Evolutionary conservation across 2,797 vertebrate genomes (phyloP).

Genomic region (Geotrypetes seraphini): DNA sequence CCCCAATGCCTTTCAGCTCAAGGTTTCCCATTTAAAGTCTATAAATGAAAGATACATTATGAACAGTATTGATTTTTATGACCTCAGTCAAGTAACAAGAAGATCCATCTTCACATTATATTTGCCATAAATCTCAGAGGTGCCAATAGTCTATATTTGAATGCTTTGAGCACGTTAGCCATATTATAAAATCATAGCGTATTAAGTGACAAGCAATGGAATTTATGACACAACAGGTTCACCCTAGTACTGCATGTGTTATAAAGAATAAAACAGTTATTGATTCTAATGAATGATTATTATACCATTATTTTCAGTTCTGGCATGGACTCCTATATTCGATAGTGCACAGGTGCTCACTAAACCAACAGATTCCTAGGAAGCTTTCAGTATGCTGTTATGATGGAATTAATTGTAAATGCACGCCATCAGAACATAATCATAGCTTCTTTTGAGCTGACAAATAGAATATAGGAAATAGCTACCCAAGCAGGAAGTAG

Average conservation of each 20-base stretch:
- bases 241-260: constrained; percentile 23
- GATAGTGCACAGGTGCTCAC: constrained; percentile 17
- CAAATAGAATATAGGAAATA: too few species aligned
- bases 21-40: constrained; percentile 8
- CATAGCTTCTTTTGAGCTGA: too few species aligned
- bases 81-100: constrained; percentile 24
- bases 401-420: constrained; percentile 29
- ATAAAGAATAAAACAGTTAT: constrained; percentile 46
- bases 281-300: constrained; percentile 45
- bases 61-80: constrained; percentile 35
- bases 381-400: constrained; percentile 19
- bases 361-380: constrained; percentile 8
- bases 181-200: constrained; percentile 37
- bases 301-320: constrained; percentile 26
- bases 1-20: too few species aligned
- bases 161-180: constrained; percentile 37
- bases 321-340: constrained; percentile 13
- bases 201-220: constrained; percentile 26
- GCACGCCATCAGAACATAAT: constrained; percentile 11
- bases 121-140: constrained; percentile 39
- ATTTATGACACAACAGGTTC: constrained; percentile 30
- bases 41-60: constrained; percentile 19
- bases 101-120: constrained; percentile 17
- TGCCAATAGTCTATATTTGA: constrained; percentile 39
- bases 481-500: too few species aligned